Base-by-base conservation (phyloP, 2,888 invertebrate species). In the Eudasyphora cyanicolor region DNA sequence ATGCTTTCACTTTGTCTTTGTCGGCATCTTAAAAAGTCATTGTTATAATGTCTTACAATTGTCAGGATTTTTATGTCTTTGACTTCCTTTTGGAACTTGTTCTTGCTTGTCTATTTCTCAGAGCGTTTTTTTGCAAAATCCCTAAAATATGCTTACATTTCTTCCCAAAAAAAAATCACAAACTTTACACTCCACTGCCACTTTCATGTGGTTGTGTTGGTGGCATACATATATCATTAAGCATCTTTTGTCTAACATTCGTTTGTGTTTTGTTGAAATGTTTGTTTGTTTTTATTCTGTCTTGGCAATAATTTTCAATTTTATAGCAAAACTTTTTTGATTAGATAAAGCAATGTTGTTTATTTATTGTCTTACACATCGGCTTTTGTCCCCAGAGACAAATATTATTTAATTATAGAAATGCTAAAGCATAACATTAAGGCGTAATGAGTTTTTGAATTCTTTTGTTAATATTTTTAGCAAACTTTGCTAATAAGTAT, bases 41-140 rank as follows among this genome's bases (percentile, higher is more conserved):
- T 81, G 42, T 24, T 57, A 29, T 38, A 62, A 70, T 49, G n/a
- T 35, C 71, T 35, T 69, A 73, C 57, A 81, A 57, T 71, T 76
- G 57, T 57, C 32, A 54, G 19, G 21, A 64, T 54, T 64, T 76
- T 42, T 71, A 81, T 70, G 35, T 64, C n/a, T 64, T 62, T 62
- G 70, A 42, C 6, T 71, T 14, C 4, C n/a, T 64, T 17, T 1
- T 24, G n/a, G n/a, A n/a, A n/a, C n/a, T n/a, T n/a, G 29, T 10
- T 12, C 3, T 29, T 19, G 29, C 38, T 60, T 42, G 8, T 14
- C 12, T 17, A 10, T 35, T 51, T 35, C 19, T 64, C 49, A 35
- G 32, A 51, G 21, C 32, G 75, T 27, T 62, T 19, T 32, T 67
- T 54, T 21, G 21, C 51, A 60, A 27, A 64, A 51, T 32, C 35